Base-by-base conservation (phyloP, 2,797 vertebrate species). In the Champsocephalus esox region DNA sequence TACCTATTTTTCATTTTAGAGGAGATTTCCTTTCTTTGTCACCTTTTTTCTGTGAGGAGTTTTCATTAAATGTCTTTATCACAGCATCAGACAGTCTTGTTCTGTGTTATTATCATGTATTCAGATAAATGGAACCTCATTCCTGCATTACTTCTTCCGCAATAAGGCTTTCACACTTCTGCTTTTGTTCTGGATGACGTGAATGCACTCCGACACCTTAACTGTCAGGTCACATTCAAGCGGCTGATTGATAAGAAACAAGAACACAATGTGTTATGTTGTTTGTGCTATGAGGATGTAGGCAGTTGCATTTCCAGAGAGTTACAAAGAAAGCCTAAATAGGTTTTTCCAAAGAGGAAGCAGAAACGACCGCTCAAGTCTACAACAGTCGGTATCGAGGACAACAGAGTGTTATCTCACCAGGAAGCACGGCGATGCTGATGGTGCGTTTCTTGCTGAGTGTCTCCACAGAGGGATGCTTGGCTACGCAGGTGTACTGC, bases 401-500 rank as follows among this genome's bases (percentile, higher is more conserved):
- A 68, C 44, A 68, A 77, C 11, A 3, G 24, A 51, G 12, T 13
- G 5, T 71, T 24, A 28, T 75, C 93, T 87, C 83, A 96, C 95
- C 90, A 10, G 91, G 55, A 67, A 94, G 85, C 34, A 96, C 93
- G 0, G 75, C 88, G 82, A 97, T 77, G 52, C 24, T 88, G 88
- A 97, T 75, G 50, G 88, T 92, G 49, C 67, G 87, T 12, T 56
- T 94, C 88, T 87, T 94, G 72, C 3, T 82, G 72, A 96, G 91
- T 0, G 83, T 85, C n/a, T 67, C 59, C 49, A 93, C 66, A 3
- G 86, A 70, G 12, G 92, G 94, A 66, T 95, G 93, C 52, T 87
- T 21, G n/a, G 88, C 95, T 3, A 50, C 69, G 91, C 96, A 97
- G 2, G 91, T 93, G 87, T 96, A 97, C 67, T 24, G 63, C 24